A percentile compares a stretch with the other conserved stretches of the same genome.
phyloP scores from a whole-genome alignment of 2,113 vertebrate species.

The Stigmatopora argus region DNA sequence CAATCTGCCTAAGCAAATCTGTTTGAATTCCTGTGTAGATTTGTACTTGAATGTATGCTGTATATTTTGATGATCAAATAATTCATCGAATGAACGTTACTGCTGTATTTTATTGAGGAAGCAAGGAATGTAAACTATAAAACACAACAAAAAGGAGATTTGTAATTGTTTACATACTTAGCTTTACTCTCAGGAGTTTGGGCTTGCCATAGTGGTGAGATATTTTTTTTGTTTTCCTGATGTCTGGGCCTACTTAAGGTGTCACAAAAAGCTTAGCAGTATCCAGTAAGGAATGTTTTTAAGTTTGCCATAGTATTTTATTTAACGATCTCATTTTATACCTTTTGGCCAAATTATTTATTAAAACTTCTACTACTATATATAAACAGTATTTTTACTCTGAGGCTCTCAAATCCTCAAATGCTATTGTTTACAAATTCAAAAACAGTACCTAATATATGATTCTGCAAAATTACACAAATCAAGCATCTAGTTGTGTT shows the following conservation, averaged over 20 bases:
- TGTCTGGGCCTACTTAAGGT: neutral
- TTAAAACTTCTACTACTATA: conserved; percentile 14
- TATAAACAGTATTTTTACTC: conserved; percentile 17
- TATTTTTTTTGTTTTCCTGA: conserved; percentile 6
- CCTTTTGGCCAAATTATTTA: conserved; percentile 1
- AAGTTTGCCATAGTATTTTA: neutral
- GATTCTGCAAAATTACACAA: conserved; percentile 13
- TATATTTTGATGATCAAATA: conserved; percentile 32
- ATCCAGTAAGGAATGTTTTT: neutral
- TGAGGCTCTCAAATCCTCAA: conserved; percentile 26
- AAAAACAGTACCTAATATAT: conserved; percentile 42
- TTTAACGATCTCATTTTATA: neutral
- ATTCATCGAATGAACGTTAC: conserved; percentile 13
- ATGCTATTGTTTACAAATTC: conserved; percentile 64
- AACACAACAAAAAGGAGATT: neutral
- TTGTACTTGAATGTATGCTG: conserved; percentile 62
- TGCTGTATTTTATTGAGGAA: conserved; percentile 21
- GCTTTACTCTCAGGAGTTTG: conserved; percentile 18
- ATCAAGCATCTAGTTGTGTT: conserved; percentile 34
- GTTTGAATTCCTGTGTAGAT: conserved; percentile 41
- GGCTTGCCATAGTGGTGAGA: conserved; percentile 16
- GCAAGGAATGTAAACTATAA: conserved; percentile 43
- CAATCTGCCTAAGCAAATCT: conserved; percentile 34
- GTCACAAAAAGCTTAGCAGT: neutral
- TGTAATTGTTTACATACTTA: conserved; percentile 48